Evolutionary conservation across 2,797 vertebrate species (phyloP).

Genomic region (Anniella stebbinsi): DNA sequence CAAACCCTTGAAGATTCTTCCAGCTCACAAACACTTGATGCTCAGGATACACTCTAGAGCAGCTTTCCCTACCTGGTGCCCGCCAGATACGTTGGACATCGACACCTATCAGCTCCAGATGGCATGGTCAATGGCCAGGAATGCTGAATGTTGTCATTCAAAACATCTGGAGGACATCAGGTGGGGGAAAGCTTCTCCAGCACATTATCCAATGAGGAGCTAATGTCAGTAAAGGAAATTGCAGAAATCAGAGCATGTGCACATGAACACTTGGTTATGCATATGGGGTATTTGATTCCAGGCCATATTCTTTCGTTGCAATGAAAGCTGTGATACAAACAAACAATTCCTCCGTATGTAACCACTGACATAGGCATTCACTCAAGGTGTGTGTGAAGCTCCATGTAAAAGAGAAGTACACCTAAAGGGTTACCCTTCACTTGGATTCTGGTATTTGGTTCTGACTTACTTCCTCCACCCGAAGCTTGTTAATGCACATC

Average conservation of each 20-base stretch:
- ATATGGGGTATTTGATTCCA: neutral
- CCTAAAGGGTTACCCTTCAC: too few relatives aligned
- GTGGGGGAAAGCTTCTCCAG: too few relatives aligned
- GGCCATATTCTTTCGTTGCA: neutral
- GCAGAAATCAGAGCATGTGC: neutral
- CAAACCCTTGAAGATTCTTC: too few relatives aligned
- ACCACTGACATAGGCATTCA: neutral
- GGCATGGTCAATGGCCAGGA: too few relatives aligned
- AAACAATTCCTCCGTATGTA: neutral
- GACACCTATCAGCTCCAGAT: too few relatives aligned
- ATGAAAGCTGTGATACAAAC: neutral
- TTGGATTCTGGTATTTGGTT: neutral
- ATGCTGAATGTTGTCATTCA: too few relatives aligned
- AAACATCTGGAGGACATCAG: too few relatives aligned
- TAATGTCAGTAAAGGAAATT: neutral
- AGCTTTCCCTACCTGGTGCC: too few relatives aligned
- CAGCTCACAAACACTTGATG: neutral
- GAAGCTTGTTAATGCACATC: neutral
- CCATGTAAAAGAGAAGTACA: neutral
- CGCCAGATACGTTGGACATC: too few relatives aligned
- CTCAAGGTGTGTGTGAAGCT: neutral
- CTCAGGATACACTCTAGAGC: neutral
- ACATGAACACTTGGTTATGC: neutral
- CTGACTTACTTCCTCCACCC: neutral
- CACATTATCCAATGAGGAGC: neutral